Evolutionary conservation across 2,888 invertebrate genomes (phyloP), one percentile per base, ranked within the genome.

Genomic region (Nysson spinosus): DNA sequence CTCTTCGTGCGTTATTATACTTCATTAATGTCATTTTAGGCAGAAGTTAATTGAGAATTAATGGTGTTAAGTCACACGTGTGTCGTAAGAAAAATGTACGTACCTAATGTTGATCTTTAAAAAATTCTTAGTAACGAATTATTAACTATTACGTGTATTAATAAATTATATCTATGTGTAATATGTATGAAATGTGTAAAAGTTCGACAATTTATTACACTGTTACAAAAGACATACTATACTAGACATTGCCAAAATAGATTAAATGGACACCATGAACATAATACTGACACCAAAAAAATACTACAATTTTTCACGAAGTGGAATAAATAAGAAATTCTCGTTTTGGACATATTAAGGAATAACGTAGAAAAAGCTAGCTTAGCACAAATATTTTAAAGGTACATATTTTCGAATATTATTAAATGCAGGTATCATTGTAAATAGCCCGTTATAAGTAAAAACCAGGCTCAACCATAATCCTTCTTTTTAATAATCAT

Each of bases 61-160:
- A 63, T 60, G n/a, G n/a, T 12, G 40, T 63, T 62, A 66, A 73
- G 50, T 28, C 44, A 56, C 60, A 51, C 51, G 64, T 52, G 50
- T 28, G n/a, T 43, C 35, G 51, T 69, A 54, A 70, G 9, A 61
- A 28, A 17, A 61, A 58, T 61, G 64, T 73, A 73, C 73, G 47
- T 73, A 73, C 73, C 73, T 55, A 73, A 55, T 22, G 74, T 51
- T 56, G 64, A 1, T 57, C 35, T 26, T 39, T 19, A 42, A 47
- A 40, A 57, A 54, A 32, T 14, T 37, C 50, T n/a, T n/a, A n/a
- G n/a, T n/a, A n/a, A n/a, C n/a, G n/a, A n/a, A n/a, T n/a, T n/a
- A n/a, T n/a, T n/a, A n/a, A n/a, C 24, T 37, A n/a, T 46, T 39
- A 35, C 51, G 57, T 22, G 9, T 24, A 43, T 52, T 26, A 47